Evolutionary conservation across 2,113 vertebrate genomes (phyloP).

Genomic region (Cisticola juncidis): DNA sequence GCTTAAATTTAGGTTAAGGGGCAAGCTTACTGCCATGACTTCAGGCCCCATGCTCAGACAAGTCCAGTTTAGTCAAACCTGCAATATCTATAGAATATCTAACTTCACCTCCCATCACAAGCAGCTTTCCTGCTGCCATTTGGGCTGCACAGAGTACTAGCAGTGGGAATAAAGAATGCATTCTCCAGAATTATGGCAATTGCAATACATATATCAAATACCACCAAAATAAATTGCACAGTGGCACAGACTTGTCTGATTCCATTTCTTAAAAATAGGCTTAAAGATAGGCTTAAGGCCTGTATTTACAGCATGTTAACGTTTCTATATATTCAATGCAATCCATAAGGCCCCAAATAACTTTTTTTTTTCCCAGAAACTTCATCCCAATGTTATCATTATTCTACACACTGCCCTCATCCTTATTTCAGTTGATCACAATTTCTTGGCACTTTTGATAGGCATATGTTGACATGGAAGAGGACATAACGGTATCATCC

Average conservation of each 20-base stretch:
- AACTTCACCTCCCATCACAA: background rate
- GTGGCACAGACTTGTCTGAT: background rate
- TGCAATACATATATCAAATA: background rate
- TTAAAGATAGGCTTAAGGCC: background rate
- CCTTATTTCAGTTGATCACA: background rate
- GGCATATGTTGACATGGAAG: constrained; percentile 22
- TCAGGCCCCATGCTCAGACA: background rate
- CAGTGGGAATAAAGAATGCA: background rate
- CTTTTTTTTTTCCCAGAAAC: background rate
- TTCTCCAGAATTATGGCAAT: background rate
- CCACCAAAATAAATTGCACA: background rate
- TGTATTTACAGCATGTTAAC: background rate
- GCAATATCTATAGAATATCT: background rate
- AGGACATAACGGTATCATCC: background rate
- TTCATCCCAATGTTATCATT: background rate
- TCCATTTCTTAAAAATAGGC: background rate
- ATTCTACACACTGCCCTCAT: background rate
- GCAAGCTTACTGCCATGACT: background rate
- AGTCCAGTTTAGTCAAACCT: background rate
- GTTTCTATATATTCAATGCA: background rate
- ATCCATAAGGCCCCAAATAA: background rate
- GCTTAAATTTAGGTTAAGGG: background rate
- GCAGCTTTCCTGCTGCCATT: background rate
- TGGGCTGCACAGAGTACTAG: background rate
- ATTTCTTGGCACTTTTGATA: constrained; percentile 34